phyloP scores from a whole-genome alignment of 2,113 vertebrate genomes.

The Danionella cerebrum region DNA sequence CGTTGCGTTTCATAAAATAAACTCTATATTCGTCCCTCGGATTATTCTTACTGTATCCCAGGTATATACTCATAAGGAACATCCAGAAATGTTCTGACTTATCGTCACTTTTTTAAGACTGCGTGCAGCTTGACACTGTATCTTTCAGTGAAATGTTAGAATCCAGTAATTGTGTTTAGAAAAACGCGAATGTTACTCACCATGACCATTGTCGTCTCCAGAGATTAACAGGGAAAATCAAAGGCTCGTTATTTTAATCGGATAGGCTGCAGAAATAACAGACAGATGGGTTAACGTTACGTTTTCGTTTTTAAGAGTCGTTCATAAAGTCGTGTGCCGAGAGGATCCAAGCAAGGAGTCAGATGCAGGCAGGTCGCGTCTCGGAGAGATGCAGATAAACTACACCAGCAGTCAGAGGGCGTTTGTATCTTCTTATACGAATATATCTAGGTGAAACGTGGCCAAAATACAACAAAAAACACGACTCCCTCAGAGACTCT shows the following conservation, averaged over 20 bases:
- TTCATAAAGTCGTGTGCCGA: slow-evolving; percentile 1
- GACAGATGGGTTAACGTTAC: background rate
- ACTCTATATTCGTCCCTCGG: too few species aligned
- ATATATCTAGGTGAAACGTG: slow-evolving; percentile 36
- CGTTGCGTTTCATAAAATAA: too few species aligned
- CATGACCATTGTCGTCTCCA: slow-evolving; percentile 94
- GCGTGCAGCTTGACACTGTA: background rate
- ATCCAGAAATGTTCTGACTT: too few species aligned
- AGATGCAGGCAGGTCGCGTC: slow-evolving; percentile 32
- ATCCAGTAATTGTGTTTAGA: background rate
- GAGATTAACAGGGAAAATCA: slow-evolving; percentile 59
- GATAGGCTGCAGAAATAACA: background rate
- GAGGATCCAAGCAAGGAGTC: slow-evolving; percentile 34
- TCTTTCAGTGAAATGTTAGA: background rate
- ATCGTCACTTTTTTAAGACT: background rate
- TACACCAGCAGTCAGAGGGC: background rate
- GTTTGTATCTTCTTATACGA: background rate
- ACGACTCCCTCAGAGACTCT: background rate
- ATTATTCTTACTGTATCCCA: too few species aligned
- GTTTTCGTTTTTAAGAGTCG: background rate
- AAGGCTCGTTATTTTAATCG: background rate
- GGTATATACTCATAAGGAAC: too few species aligned
- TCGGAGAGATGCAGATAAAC: slow-evolving; percentile 12
- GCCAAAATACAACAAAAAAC: slow-evolving; percentile 47
- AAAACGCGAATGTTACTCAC: slow-evolving; percentile 69